Evolutionary conservation across 2,113 vertebrate genomes (phyloP).

Genomic region (Condylura cristata): DNA sequence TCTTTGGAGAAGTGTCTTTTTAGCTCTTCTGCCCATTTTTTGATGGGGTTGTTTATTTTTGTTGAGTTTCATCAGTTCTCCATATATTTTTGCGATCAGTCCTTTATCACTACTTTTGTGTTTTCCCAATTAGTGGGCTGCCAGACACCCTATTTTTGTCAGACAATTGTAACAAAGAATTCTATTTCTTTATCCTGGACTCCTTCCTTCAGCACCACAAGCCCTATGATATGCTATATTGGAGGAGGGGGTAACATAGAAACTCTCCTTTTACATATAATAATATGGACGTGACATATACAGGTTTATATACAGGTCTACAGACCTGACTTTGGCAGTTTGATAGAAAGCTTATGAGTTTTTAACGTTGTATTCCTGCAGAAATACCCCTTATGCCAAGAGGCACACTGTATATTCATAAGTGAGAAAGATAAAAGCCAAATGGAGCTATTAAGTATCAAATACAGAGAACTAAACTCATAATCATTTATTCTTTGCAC

Average conservation of each 20-base stretch:
- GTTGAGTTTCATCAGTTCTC: too few relatives aligned
- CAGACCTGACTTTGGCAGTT: neutral
- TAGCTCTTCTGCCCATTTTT: too few relatives aligned
- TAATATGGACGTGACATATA: neutral
- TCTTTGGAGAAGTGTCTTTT: too few relatives aligned
- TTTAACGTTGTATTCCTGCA: neutral
- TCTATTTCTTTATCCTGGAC: neutral
- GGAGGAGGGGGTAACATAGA: neutral
- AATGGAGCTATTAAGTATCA: neutral
- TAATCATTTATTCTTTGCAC: neutral
- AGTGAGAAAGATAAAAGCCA: constrained; percentile 33
- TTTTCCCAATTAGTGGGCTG: too few relatives aligned
- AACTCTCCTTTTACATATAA: neutral
- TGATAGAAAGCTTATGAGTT: neutral
- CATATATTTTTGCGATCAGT: too few relatives aligned
- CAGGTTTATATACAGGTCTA: neutral
- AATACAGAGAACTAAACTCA: constrained; percentile 8
- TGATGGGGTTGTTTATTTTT: too few relatives aligned
- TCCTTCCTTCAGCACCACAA: neutral
- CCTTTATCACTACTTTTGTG: too few relatives aligned
- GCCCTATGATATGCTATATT: neutral
- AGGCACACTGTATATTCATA: neutral
- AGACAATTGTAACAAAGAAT: neutral
- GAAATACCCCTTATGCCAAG: neutral
- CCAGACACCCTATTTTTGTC: neutral